Percentiles rank a stretch among this genome's conserved stretches.
phyloP scores from a whole-genome alignment of 2,888 invertebrate species.

The Pheosia gnoma region DNA sequence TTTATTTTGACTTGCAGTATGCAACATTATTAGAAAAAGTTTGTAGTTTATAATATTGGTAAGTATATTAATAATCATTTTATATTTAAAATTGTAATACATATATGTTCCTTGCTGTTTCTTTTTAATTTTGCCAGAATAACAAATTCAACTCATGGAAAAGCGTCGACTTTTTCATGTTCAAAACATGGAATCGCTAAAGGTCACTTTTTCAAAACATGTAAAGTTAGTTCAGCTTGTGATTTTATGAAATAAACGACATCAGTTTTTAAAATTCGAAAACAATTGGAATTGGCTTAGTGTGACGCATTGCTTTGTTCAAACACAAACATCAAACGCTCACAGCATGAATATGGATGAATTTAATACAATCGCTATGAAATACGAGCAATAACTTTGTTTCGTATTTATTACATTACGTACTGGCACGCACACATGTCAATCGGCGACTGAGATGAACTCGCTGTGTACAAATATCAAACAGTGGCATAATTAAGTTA shows the following conservation, averaged over 20 bases:
- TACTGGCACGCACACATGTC: neutral
- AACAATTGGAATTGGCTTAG: neutral
- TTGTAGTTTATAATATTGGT: too few species aligned
- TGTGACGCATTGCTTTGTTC: neutral
- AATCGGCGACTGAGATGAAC: neutral
- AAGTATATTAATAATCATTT: too few species aligned
- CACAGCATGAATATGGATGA: conserved; percentile 2
- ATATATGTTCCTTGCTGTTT: too few species aligned
- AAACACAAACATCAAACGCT: conserved; percentile 3
- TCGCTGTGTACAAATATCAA: neutral
- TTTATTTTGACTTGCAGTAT: too few species aligned
- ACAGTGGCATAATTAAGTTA: neutral
- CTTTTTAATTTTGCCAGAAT: too few species aligned
- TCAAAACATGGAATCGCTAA: neutral
- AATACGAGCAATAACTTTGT: conserved; percentile 11
- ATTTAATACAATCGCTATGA: conserved; percentile 2
- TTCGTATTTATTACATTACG: conserved; percentile 15
- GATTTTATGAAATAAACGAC: neutral
- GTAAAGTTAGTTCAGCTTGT: neutral
- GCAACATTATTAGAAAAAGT: too few species aligned
- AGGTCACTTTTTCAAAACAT: neutral
- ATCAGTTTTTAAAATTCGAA: neutral
- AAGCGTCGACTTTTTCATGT: neutral
- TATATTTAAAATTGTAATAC: too few species aligned
- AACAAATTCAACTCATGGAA: too few species aligned